Evolutionary conservation across 2,797 vertebrate species (phyloP).

Genomic region (Carcharodon carcharias): DNA sequence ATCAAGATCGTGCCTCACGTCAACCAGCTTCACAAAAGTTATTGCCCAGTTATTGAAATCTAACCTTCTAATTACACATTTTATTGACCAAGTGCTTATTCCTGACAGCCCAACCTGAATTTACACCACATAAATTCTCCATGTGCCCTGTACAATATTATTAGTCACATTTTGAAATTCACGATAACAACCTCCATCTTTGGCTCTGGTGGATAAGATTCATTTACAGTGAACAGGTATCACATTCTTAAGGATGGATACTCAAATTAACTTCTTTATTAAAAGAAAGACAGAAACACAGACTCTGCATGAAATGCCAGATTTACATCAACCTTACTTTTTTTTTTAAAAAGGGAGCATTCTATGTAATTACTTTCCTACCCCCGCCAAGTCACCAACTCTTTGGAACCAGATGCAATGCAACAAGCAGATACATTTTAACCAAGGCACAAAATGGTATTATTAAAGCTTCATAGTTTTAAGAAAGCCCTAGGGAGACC

Average conservation of each 20-base stretch:
- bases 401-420: background rate
- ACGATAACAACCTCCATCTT: slow-evolving; percentile 38
- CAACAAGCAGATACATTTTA: background rate
- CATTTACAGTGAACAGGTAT: background rate
- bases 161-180: slow-evolving; percentile 26
- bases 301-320: background rate
- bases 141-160: background rate
- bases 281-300: background rate
- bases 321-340: background rate
- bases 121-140: background rate
- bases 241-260: background rate
- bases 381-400: background rate
- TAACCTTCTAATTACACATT: background rate
- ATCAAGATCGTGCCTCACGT: background rate
- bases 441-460: background rate
- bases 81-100: background rate
- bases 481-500: background rate
- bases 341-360: background rate
- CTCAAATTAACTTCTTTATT: background rate
- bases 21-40: background rate
- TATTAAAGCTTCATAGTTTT: background rate
- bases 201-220: background rate
- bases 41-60: background rate
- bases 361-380: background rate
- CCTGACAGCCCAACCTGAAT: background rate